Evolutionary conservation across 1,140 invertebrate species (phyloP).

Genomic region (Ridgeia piscesae): DNA sequence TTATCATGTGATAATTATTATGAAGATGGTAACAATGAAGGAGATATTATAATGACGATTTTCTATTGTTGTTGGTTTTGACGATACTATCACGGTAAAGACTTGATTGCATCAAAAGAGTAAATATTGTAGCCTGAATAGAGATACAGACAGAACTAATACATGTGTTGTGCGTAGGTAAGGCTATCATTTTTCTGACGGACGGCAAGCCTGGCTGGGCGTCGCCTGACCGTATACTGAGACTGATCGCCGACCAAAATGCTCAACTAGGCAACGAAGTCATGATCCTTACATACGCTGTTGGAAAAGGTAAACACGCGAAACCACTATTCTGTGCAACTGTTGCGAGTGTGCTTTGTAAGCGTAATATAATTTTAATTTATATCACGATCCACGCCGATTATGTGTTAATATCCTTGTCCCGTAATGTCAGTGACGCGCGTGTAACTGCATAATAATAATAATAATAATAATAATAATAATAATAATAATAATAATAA

Average conservation of each 20-base stretch:
- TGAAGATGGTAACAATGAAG: background rate
- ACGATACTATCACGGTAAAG: background rate
- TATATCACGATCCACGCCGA: background rate
- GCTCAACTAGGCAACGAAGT: background rate
- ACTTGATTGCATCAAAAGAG: background rate
- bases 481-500: too few relatives aligned
- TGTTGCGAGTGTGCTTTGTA: too few relatives aligned
- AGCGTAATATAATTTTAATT: too few relatives aligned
- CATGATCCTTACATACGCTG: slow-evolving; percentile 7
- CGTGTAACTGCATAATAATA: too few relatives aligned
- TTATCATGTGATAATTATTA: background rate
- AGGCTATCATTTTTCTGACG: background rate
- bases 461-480: too few relatives aligned
- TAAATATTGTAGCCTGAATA: background rate
- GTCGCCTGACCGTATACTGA: background rate
- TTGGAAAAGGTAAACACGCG: slow-evolving; percentile 10
- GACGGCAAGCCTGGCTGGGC: background rate
- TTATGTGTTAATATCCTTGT: background rate
- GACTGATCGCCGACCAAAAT: background rate
- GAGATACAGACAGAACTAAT: background rate
- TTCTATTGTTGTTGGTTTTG: background rate
- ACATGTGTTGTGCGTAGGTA: background rate
- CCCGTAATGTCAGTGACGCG: background rate
- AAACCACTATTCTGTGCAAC: background rate
- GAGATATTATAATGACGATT: background rate